Percentiles rank a stretch among this genome's conserved stretches.
Evolutionary conservation across 2,113 vertebrate genomes (phyloP).

Genomic region (Spilogale gracilis): DNA sequence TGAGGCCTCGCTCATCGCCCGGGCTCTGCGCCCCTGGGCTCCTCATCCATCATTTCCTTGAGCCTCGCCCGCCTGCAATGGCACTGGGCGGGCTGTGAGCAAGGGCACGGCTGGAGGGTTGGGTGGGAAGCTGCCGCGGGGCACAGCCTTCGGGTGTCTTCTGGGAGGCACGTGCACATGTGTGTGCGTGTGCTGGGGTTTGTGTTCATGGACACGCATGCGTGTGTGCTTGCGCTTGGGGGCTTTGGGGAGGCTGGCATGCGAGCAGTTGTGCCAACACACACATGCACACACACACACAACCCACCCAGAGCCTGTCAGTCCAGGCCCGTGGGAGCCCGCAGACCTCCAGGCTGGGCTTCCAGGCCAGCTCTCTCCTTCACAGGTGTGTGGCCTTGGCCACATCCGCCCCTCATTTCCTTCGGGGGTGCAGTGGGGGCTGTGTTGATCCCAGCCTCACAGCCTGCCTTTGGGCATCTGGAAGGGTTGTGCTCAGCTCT

Average conservation of each 20-base stretch:
- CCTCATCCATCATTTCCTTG: background rate
- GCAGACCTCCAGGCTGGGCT: background rate
- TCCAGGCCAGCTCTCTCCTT: background rate
- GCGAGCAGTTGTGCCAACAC: fast-evolving
- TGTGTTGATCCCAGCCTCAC: background rate
- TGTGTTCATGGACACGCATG: fast-evolving
- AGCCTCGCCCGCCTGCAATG: fast-evolving
- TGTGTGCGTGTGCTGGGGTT: background rate
- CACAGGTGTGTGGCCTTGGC: background rate
- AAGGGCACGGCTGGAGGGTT: fast-evolving
- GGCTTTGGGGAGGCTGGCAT: background rate
- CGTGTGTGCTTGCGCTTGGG: fast-evolving
- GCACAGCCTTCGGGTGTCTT: fast-evolving
- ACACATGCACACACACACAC: background rate
- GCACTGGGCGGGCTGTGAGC: fast-evolving
- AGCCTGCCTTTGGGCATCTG: background rate
- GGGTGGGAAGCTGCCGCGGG: fast-evolving
- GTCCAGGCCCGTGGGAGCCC: fast-evolving
- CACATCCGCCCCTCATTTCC: background rate
- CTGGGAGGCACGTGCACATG: too few species aligned
- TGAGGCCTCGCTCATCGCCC: background rate
- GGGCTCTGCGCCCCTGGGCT: background rate
- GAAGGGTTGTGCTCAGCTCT: background rate
- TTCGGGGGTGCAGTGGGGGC: too few species aligned
- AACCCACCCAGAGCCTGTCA: background rate